Conservation (phyloP, 1,140 invertebrate species). For the Apis laboriosa region DNA sequence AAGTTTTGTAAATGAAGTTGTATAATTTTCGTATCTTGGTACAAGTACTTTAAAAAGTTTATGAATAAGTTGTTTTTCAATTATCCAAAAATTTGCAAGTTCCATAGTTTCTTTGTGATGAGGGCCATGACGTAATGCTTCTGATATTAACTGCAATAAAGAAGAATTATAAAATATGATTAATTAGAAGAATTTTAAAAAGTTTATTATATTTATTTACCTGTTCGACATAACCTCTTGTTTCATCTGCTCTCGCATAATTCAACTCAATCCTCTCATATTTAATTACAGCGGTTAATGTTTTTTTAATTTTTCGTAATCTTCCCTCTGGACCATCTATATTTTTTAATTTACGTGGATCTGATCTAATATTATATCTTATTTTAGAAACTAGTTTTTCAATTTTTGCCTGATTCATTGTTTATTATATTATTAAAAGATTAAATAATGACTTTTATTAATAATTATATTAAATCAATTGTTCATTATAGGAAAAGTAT, state of each 20-base stretch:
- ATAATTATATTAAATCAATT: not conserved
- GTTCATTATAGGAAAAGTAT: not conserved
- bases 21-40: constrained; percentile 89
- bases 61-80: constrained; percentile 94
- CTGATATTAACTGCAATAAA: constrained; percentile 90
- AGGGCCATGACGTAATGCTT: constrained; percentile 93
- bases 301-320: constrained; percentile 88
- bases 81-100: constrained; percentile 92
- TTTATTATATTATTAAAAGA: not conserved
- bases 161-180: not conserved
- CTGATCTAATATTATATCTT: constrained; percentile 83
- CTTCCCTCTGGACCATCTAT: constrained; percentile 88
- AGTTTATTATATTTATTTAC: constrained; percentile 80
- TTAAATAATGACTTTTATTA: not conserved
- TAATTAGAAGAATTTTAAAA: not conserved
- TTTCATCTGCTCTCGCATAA: constrained; percentile 89
- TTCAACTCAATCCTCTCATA: constrained; percentile 94
- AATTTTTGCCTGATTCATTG: constrained; percentile 90
- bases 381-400: constrained; percentile 88
- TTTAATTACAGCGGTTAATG: constrained; percentile 92
- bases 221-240: constrained; percentile 93
- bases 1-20: constrained; percentile 87
- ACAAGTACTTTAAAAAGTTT: constrained; percentile 96
- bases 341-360: constrained; percentile 84
- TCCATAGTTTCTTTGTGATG: constrained; percentile 93